These are phyloP conservation scores for Bombus difficillimus DNA, from an alignment of 1,140 invertebrate genomes.

Conservation along the genomic window DNA sequence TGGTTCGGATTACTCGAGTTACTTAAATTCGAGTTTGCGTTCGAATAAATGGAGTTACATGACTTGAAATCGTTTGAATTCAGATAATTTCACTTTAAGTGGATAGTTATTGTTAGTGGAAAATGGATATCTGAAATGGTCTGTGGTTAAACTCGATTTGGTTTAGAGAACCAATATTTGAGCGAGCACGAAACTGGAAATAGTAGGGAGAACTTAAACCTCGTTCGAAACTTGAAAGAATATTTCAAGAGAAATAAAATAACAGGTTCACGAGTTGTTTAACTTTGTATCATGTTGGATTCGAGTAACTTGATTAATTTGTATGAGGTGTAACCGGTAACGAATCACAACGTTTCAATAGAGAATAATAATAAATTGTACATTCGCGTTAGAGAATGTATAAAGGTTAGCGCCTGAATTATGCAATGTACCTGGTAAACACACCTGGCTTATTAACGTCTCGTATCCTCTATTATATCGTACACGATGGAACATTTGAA, in stretches of 20 bases:
- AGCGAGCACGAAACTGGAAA: too few species aligned
- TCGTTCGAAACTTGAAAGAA: not conserved
- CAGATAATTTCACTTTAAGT: not conserved
- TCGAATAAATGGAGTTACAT: not conserved
- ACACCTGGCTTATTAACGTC: conserved; percentile 16
- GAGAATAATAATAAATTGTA: too few species aligned
- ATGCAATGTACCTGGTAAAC: conserved; percentile 5
- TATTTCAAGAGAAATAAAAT: not conserved
- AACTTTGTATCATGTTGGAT: too few species aligned
- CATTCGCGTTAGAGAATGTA: not conserved
- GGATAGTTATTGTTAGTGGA: not conserved
- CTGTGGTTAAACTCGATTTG: not conserved
- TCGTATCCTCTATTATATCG: conserved; percentile 21
- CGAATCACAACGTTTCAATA: too few species aligned
- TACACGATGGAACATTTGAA: not conserved
- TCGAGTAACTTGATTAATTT: not conserved
- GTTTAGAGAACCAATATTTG: not conserved
- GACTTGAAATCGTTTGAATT: not conserved
- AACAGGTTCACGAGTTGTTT: too few species aligned
- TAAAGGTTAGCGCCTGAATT: not conserved
- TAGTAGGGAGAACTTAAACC: not conserved
- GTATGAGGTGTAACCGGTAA: not conserved
- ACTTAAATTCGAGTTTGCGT: not conserved
- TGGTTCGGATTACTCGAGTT: not conserved
- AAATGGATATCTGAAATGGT: not conserved